Conservation (phyloP, 2,888 invertebrate species). For the Eurois occulta region DNA sequence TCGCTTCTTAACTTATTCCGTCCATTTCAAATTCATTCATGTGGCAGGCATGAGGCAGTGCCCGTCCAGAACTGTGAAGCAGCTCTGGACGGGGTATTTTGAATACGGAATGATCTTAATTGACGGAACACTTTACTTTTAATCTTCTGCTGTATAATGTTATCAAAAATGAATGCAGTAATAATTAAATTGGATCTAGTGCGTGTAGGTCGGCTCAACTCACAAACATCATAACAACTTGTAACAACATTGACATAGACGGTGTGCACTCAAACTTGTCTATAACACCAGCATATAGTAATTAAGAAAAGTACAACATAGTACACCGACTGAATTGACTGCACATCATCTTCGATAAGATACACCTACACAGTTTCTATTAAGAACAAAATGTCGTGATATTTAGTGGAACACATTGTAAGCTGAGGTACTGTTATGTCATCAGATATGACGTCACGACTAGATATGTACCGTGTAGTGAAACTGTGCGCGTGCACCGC, state of each 20-base stretch:
- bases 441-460: neutral
- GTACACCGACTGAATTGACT: neutral
- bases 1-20: neutral
- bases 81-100: neutral
- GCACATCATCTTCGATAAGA: slow-evolving; percentile 23
- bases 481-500: slow-evolving; percentile 41
- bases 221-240: slow-evolving; percentile 21
- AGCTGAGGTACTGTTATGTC: too few species aligned
- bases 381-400: neutral
- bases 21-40: neutral
- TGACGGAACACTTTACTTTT: neutral
- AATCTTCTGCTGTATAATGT: neutral
- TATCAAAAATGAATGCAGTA: neutral
- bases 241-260: slow-evolving; percentile 38
- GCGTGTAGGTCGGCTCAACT: slow-evolving; percentile 20
- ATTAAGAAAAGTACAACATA: neutral
- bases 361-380: slow-evolving; percentile 41
- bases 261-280: slow-evolving; percentile 10
- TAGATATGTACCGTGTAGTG: neutral
- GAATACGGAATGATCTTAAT: neutral
- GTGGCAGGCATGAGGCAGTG: too few species aligned
- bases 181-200: neutral
- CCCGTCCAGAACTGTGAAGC: neutral
- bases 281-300: neutral
- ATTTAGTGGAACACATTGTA: neutral